These are phyloP conservation scores for Hypomesus transpacificus DNA, from an alignment of 2,113 vertebrate species.

Conservation along the genomic window DNA sequence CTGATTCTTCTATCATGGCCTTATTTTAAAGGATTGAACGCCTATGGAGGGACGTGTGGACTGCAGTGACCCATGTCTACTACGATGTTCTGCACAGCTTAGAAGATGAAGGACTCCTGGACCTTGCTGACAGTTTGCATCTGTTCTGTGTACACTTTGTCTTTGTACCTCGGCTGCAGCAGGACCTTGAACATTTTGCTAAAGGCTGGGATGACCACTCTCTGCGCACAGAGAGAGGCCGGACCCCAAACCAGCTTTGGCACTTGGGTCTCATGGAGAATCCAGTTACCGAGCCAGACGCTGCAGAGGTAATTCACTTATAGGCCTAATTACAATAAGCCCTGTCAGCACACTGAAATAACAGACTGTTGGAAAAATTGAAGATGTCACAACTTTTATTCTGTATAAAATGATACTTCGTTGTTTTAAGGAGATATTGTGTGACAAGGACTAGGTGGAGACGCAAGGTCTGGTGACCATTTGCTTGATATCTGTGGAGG, in stretches of 20 bases:
- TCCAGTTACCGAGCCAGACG: constrained; percentile 4
- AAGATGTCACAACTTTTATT: too few species aligned
- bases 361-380: too few species aligned
- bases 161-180: constrained; percentile 21
- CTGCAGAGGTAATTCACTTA: not conserved
- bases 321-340: not conserved
- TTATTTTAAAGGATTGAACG: constrained; percentile 5
- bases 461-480: too few species aligned
- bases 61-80: constrained; percentile 11
- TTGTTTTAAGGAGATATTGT: too few species aligned
- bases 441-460: too few species aligned
- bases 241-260: constrained; percentile 20
- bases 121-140: constrained; percentile 8
- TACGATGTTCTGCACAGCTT: constrained; percentile 21
- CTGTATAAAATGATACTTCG: too few species aligned
- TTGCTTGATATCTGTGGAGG: too few species aligned
- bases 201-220: constrained; percentile 21
- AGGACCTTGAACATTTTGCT: constrained; percentile 12
- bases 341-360: too few species aligned
- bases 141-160: constrained; percentile 18
- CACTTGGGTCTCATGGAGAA: not conserved
- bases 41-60: constrained; percentile 21
- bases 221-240: constrained; percentile 12
- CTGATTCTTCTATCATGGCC: too few species aligned
- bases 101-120: constrained; percentile 17